These are phyloP conservation scores for Therioaphis trifolii DNA, from an alignment of 2,888 invertebrate species.

Conservation along the genomic window DNA sequence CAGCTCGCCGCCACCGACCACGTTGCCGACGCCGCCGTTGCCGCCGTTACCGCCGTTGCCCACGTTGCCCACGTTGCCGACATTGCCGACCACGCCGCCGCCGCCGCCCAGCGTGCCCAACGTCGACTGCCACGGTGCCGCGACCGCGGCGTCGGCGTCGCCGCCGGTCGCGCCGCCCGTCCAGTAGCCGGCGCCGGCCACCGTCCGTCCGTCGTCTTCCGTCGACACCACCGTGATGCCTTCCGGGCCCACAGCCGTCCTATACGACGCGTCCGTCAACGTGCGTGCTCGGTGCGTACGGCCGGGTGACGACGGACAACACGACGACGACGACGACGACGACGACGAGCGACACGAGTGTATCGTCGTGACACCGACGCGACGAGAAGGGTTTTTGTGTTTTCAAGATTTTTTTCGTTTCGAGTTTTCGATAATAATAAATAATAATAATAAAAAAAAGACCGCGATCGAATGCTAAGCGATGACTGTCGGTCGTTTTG, in stretches of 20 bases:
- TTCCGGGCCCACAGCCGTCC: slow-evolving; percentile 53
- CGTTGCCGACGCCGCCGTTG: neutral
- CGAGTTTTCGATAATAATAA: no score
- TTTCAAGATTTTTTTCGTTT: no score
- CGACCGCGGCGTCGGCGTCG: slow-evolving; percentile 57
- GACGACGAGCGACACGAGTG: neutral
- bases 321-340: neutral
- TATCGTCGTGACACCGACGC: neutral
- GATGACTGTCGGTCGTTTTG: no score
- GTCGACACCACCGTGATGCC: slow-evolving; percentile 61
- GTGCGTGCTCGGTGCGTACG: slow-evolving; percentile 16
- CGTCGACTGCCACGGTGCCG: slow-evolving; percentile 58
- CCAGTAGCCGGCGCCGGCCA: slow-evolving; percentile 62
- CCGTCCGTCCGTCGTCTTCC: slow-evolving; percentile 62
- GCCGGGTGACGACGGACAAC: slow-evolving; percentile 1
- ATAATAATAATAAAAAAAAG: no score
- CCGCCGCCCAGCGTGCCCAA: slow-evolving; percentile 50
- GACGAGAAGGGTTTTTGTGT: neutral
- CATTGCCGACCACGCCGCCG: slow-evolving; percentile 62
- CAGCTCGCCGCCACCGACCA: slow-evolving; percentile 71
- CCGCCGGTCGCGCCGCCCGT: slow-evolving; percentile 61
- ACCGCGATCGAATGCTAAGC: no score
- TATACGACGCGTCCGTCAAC: slow-evolving; percentile 51
- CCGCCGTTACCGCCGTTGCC: slow-evolving; percentile 68
- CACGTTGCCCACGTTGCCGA: slow-evolving; percentile 68